Base-by-base conservation (phyloP, 2,113 vertebrate genomes). In the Sylvietta virens region DNA sequence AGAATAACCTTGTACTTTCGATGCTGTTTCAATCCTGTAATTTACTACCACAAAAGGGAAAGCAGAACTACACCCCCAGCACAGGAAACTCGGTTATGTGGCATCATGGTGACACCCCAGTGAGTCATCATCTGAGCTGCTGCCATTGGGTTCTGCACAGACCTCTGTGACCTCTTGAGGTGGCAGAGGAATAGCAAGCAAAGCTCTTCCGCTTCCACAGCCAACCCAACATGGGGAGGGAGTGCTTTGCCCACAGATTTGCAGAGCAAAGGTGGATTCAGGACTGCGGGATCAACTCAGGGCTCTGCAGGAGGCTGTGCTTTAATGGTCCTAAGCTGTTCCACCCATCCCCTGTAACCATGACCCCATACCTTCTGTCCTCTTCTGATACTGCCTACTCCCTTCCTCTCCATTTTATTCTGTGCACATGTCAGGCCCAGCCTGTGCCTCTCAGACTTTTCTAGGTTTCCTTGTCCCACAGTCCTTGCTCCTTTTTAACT, bases 1-100 rank as follows among this genome's bases (percentile, higher is more conserved):
- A 61, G 23, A 1, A 2, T 45, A 57, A 70, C 27, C 58, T 71
- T 30, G n/a, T 58, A 9, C 54, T 88, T 90, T 80, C 0, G 0
- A 48, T 70, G 23, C 33, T 78, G 6, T 86, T 88, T 83, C 50
- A 69, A 15, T 82, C 58, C 79, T 86, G 23, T 89, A 44, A 70
- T 85, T 74, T 51, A 42, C 26, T 67, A n/a, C 40, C 28, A 24
- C 2, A 1, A 84, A 61, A 51, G 31, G 57, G 90, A 94, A 92
- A 88, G 47, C 67, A 93, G 76, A 92, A 42, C 76, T 72, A 15
- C 7, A 1, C 13, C n/a, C 23, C 24, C 61, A 86, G 57, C 53
- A 37, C 45, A 62, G 92, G 86, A 70, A 90, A 35, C 39, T 79
- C 7, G 0, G 0, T 83, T 9, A 18, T 74, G 50, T 70, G 86